Conservation (phyloP, 2,888 invertebrate species). For the Dyspetes luteomarginatus region DNA sequence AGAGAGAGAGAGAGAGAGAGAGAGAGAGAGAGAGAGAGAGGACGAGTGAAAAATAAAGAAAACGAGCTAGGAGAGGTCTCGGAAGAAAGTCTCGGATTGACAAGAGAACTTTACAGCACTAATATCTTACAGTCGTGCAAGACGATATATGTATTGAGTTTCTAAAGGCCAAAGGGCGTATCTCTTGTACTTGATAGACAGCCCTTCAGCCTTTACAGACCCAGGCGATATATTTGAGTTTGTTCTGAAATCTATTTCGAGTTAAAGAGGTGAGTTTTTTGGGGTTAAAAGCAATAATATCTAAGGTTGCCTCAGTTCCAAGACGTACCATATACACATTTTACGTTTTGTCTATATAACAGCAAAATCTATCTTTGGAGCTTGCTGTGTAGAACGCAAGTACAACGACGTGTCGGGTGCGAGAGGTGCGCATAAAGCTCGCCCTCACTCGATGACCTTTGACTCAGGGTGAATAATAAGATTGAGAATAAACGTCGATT, state of each 20-base stretch:
- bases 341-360: constrained; percentile 18
- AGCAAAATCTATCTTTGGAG: constrained; percentile 38
- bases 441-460: too few species aligned
- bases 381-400: background rate
- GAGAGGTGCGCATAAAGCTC: background rate
- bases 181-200: too few species aligned
- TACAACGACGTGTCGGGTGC: background rate
- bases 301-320: constrained; percentile 30
- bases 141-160: background rate
- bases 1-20: constrained; percentile 1
- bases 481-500: too few species aligned
- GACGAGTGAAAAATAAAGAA: background rate
- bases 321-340: background rate
- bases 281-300: constrained; percentile 57
- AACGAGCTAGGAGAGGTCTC: background rate
- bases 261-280: constrained; percentile 57
- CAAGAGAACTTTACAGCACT: constrained; percentile 19
- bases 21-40: background rate
- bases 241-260: constrained; percentile 55
- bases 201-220: too few species aligned
- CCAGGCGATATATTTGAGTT: constrained; percentile 17
- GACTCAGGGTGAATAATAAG: too few species aligned
- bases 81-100: constrained; percentile 23
- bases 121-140: constrained; percentile 49
- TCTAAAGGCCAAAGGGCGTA: too few species aligned